Percentiles rank a stretch among this genome's conserved stretches.
Conservation (phyloP, 2,888 invertebrate species). For the Salticus scenicus region DNA sequence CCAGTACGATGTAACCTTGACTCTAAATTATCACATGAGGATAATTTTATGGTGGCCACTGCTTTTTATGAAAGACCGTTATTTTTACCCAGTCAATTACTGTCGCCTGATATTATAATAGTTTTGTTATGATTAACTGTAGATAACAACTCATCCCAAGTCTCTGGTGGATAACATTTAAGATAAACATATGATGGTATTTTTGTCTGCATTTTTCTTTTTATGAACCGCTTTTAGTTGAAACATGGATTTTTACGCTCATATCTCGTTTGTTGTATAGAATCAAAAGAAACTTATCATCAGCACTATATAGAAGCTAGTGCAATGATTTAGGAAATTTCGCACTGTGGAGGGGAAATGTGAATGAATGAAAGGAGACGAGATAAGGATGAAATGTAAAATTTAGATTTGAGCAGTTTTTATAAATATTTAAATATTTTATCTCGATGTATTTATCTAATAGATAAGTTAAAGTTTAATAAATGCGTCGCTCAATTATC, state of each 20-base stretch:
- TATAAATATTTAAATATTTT: conserved; percentile 14
- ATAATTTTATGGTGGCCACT: no score
- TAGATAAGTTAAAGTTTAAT: no score
- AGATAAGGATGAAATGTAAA: neutral
- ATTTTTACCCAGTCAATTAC: neutral
- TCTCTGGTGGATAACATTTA: conserved; percentile 46
- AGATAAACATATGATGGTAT: conserved; percentile 39
- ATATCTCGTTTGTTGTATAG: neutral
- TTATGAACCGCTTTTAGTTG: neutral
- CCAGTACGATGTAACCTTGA: no score
- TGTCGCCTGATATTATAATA: neutral
- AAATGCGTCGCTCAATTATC: no score
- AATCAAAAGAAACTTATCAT: neutral
- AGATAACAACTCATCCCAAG: conserved; percentile 28
- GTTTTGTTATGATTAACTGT: conserved; percentile 32
- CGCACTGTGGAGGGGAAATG: neutral
- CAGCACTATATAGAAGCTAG: neutral
- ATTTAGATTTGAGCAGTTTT: neutral
- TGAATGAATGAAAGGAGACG: neutral
- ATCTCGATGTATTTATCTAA: neutral
- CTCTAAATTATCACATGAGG: no score
- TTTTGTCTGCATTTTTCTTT: neutral
- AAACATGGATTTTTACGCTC: neutral
- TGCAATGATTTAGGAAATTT: neutral
- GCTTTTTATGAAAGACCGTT: no score